phyloP scores from a whole-genome alignment of 2,113 vertebrate species.

The Pipra filicauda region DNA sequence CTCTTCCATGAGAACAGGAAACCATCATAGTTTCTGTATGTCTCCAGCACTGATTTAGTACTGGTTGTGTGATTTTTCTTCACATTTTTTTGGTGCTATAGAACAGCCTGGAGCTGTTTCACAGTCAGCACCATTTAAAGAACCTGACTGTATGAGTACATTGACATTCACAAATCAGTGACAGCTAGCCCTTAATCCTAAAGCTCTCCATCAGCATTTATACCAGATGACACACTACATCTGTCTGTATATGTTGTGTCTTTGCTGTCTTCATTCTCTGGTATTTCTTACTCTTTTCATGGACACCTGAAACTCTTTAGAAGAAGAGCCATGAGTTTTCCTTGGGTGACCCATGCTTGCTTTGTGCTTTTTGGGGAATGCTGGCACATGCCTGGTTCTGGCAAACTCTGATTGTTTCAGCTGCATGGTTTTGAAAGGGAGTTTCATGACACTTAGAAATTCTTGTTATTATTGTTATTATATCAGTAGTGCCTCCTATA shows the following conservation, averaged over 20 bases:
- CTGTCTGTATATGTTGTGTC: background rate
- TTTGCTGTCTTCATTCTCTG: background rate
- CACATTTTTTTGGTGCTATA: conserved; percentile 5
- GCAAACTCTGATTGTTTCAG: background rate
- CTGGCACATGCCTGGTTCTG: background rate
- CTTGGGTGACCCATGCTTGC: background rate
- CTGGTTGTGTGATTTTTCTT: conserved; percentile 1
- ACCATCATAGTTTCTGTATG: background rate
- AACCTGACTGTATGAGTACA: background rate
- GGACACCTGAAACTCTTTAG: background rate
- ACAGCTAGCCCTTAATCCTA: background rate
- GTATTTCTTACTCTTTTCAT: background rate
- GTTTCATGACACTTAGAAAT: background rate
- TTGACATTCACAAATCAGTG: background rate
- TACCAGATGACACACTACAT: background rate
- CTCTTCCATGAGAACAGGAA: background rate
- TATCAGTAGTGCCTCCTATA: background rate
- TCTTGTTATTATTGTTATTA: background rate
- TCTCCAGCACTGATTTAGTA: background rate
- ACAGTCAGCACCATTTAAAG: background rate
- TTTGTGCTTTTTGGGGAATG: background rate
- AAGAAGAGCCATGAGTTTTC: background rate
- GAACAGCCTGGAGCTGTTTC: conserved; percentile 30
- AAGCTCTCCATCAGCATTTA: background rate
- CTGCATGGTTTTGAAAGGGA: background rate